Conservation (phyloP, 2,888 invertebrate species). For the Netelia fuscicornis region DNA sequence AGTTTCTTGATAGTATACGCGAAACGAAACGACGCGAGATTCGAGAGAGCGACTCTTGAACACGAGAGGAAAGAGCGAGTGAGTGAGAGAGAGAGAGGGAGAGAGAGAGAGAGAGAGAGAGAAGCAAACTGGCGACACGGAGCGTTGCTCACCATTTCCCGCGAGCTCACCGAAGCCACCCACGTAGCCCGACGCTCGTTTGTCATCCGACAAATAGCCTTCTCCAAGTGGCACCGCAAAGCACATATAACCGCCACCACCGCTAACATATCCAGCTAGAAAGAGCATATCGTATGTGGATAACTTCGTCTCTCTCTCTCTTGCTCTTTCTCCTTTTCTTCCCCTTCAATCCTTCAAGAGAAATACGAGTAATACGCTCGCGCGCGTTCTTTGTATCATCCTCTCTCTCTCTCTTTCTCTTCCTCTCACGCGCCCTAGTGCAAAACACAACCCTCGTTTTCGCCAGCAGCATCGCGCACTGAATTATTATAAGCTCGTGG, state of each 20-base stretch:
- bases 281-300: constrained; percentile 62
- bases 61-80: constrained; percentile 18
- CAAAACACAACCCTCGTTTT: constrained; percentile 26
- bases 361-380: constrained; percentile 45
- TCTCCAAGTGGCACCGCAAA: constrained; percentile 71
- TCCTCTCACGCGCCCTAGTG: background rate
- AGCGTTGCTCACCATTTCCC: constrained; percentile 84
- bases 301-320: constrained; percentile 61
- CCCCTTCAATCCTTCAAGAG: constrained; percentile 57
- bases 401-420: constrained; percentile 17
- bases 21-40: constrained; percentile 68
- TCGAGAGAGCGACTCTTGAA: constrained; percentile 67
- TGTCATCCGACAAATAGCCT: constrained; percentile 85
- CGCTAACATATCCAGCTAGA: constrained; percentile 45
- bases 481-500: constrained; percentile 52
- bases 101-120: constrained; percentile 33
- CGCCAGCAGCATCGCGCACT: background rate
- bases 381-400: constrained; percentile 21
- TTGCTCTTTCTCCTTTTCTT: constrained; percentile 48
- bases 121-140: constrained; percentile 82
- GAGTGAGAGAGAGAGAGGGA: constrained; percentile 14
- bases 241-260: constrained; percentile 62
- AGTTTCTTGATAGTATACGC: constrained; percentile 56
- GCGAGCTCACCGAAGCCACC: constrained; percentile 83
- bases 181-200: constrained; percentile 84